Percentiles rank a stretch among this genome's conserved stretches.
Evolutionary conservation across 2,888 invertebrate species (phyloP).

Genomic region (Drosophila tanythrix): DNA sequence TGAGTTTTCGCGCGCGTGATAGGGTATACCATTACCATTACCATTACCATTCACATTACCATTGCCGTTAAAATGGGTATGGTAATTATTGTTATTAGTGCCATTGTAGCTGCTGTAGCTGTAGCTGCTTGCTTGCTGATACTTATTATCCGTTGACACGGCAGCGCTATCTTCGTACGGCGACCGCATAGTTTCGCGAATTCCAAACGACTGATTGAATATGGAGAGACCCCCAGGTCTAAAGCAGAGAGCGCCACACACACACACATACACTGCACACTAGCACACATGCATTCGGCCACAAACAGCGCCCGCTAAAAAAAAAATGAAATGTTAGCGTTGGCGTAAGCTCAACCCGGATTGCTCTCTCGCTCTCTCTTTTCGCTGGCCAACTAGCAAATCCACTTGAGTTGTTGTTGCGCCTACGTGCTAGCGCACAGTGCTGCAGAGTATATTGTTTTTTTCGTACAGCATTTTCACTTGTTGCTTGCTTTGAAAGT

Average conservation of each 20-base stretch:
- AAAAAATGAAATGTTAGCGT: slow-evolving; percentile 67
- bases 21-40: slow-evolving; percentile 88
- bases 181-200: slow-evolving; percentile 85
- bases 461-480: background rate
- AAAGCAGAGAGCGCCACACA: slow-evolving; percentile 36
- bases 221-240: slow-evolving; percentile 45
- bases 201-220: slow-evolving; percentile 83
- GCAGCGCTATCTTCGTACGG: slow-evolving; percentile 81
- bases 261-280: slow-evolving; percentile 19
- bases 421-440: slow-evolving; percentile 59
- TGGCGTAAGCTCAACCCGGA: slow-evolving; percentile 64
- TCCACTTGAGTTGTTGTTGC: slow-evolving; percentile 50
- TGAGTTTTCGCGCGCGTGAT: slow-evolving; percentile 95
- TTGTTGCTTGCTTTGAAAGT: slow-evolving; percentile 7
- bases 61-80: slow-evolving; percentile 55
- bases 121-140: slow-evolving; percentile 52
- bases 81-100: slow-evolving; percentile 66
- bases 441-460: slow-evolving; percentile 18
- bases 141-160: slow-evolving; percentile 63
- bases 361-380: slow-evolving; percentile 34
- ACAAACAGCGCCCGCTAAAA: slow-evolving; percentile 44
- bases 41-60: slow-evolving; percentile 42
- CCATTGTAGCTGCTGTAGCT: slow-evolving; percentile 61
- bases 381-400: slow-evolving; percentile 57
- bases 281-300: slow-evolving; percentile 27